Percentiles rank a stretch among this genome's conserved stretches.
Evolutionary conservation across 2,888 invertebrate species (phyloP).

Genomic region (Apotomis capreana): DNA sequence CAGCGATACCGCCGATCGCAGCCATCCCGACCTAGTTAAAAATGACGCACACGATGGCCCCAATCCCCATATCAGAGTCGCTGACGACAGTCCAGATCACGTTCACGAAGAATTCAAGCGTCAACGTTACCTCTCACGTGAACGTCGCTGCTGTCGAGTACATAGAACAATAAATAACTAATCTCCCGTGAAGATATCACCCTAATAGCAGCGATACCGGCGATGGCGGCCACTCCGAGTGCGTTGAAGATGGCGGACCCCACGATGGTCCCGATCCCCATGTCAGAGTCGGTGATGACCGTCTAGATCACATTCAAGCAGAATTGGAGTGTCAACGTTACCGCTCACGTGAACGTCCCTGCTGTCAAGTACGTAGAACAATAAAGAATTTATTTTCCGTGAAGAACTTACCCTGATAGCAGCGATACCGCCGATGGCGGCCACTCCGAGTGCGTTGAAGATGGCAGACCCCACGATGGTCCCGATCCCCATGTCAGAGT

Average conservation of each 20-base stretch:
- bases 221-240: slow-evolving; percentile 91
- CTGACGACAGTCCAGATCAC: slow-evolving; percentile 94
- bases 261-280: slow-evolving; percentile 94
- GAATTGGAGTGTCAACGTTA: slow-evolving; percentile 96
- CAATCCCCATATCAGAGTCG: slow-evolving; percentile 92
- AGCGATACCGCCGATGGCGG: slow-evolving; percentile 90
- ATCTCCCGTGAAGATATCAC: slow-evolving; percentile 68
- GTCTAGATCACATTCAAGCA: slow-evolving; percentile 96
- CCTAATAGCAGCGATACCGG: slow-evolving; percentile 88
- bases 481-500: slow-evolving; percentile 93
- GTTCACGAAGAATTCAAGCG: slow-evolving; percentile 97
- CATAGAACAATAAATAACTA: too few species aligned
- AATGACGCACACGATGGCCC: slow-evolving; percentile 93
- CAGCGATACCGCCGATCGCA: slow-evolving; percentile 90
- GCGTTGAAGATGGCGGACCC: slow-evolving; percentile 95
- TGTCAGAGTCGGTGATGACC: slow-evolving; percentile 90
- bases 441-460: slow-evolving; percentile 93
- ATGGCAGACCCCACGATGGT: slow-evolving; percentile 94
- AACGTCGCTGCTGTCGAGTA: slow-evolving; percentile 94
- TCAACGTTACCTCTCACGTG: slow-evolving; percentile 97
- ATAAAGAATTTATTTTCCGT: too few species aligned
- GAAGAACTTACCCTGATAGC: slow-evolving; percentile 84
- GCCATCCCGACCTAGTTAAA: slow-evolving; percentile 94
- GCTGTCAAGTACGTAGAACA: slow-evolving; percentile 83
- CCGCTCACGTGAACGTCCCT: slow-evolving; percentile 98